These are phyloP conservation scores for Pitangus sulphuratus DNA, from an alignment of 2,797 vertebrate species.

Conservation along the genomic window DNA sequence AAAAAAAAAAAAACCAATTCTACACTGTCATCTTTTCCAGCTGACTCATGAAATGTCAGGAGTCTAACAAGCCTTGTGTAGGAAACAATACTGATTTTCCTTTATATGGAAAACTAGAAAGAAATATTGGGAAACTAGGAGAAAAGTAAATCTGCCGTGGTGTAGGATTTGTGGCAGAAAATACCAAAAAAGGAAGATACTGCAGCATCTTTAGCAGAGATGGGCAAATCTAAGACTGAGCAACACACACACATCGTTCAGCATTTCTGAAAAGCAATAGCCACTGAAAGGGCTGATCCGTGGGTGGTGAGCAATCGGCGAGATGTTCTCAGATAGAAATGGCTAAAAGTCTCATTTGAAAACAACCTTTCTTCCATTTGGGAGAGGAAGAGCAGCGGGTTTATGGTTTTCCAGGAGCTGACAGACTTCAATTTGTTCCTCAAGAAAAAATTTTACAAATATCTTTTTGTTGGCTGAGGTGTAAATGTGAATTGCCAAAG, in stretches of 20 bases:
- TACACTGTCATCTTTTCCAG: not conserved
- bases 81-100: not conserved
- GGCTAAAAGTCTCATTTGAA: slow-evolving; percentile 10
- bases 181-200: not conserved
- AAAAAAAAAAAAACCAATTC: not conserved
- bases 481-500: slow-evolving; percentile 26
- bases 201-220: not conserved
- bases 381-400: not conserved
- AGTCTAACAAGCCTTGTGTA: not conserved
- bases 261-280: not conserved
- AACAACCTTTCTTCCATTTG: not conserved
- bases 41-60: not conserved
- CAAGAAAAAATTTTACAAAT: not conserved
- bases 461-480: not conserved
- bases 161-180: not conserved
- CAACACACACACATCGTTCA: not conserved
- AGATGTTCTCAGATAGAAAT: not conserved
- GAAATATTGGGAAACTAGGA: not conserved
- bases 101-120: not conserved
- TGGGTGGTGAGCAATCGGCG: not conserved
- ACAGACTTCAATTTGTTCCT: slow-evolving; percentile 18
- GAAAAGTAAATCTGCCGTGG: not conserved
- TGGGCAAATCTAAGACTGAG: not conserved
- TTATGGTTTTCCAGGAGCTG: not conserved
- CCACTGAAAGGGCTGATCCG: not conserved